Base-by-base conservation (phyloP, 2,888 invertebrate genomes). In the Loripinus fragilis region DNA sequence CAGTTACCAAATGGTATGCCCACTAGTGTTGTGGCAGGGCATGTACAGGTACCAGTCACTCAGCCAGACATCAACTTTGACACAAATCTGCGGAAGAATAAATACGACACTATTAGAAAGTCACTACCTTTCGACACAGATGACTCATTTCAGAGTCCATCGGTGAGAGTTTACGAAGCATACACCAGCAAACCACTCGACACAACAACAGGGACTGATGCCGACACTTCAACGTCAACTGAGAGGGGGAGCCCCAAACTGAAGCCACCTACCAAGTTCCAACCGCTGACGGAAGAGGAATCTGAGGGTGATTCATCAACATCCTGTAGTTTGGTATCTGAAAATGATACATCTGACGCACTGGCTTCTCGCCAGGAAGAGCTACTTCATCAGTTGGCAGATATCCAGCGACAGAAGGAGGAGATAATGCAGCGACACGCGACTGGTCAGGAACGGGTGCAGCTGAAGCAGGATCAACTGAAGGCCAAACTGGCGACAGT, bases 361-460 rank as follows among this genome's bases (percentile, higher is more conserved):
- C 87, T 86, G 45, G 85, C 85, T 33, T 83, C 79, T 25, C 76
- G 89, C 30, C 88, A 89, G 71, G 76, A 81, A 15, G 89, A 89
- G 67, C 73, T 90, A 8, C 70, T 82, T 42, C 60, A 81, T 7
- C 90, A 90, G 69, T 76, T 90, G 48, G 82, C 81, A n/a, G 90
- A 90, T 38, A 88, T 90, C 30, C 89, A 90, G 79, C 73, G 80
- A 60, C 89, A 90, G 85, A 90, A 90, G 74, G 89, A 89, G 33
- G 87, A 88, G 28, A 89, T 90, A 41, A 78, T 89, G 38, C 81
- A 81, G 35, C 78, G 83, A 20, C 89, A 89, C 81, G 81, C 25
- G 1, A n/a, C 28, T n/a, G 67, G 83, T n/a, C 80, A 89, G 42
- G 86, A 88, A 45, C 86, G 88, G 25, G 64, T 90, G 38, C 85